These are phyloP conservation scores for Cydia amplana DNA, from an alignment of 1,140 invertebrate genomes.

Conservation along the genomic window DNA sequence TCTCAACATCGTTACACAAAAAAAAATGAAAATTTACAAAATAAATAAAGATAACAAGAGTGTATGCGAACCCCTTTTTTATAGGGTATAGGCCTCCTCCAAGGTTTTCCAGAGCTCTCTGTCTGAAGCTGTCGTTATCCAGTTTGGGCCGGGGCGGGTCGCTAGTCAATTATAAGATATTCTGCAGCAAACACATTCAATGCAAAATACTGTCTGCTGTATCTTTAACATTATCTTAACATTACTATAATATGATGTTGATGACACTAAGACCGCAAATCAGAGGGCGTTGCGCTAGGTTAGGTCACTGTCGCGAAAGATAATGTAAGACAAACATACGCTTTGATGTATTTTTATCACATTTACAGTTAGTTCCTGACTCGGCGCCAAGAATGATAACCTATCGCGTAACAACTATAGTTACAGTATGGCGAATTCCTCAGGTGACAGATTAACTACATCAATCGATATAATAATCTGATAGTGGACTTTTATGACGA, in stretches of 20 bases:
- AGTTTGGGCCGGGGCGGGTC: too few relatives aligned
- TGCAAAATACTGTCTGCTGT: too few relatives aligned
- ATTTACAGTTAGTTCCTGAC: background rate
- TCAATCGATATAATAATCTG: slow-evolving; percentile 1
- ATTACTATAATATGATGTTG: background rate
- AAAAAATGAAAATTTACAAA: too few relatives aligned
- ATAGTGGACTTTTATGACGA: background rate
- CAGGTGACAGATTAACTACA: background rate
- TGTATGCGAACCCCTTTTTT: too few relatives aligned
- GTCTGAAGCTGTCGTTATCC: too few relatives aligned
- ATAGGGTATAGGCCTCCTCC: too few relatives aligned
- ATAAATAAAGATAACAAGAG: too few relatives aligned
- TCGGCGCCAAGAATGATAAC: slow-evolving; percentile 15
- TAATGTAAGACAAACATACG: background rate
- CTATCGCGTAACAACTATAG: background rate
- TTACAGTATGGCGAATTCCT: background rate
- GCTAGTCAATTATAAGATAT: too few relatives aligned
- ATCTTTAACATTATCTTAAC: too few relatives aligned
- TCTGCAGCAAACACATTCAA: too few relatives aligned
- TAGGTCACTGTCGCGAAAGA: slow-evolving; percentile 10
- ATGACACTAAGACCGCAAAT: background rate
- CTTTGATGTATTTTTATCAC: slow-evolving; percentile 23
- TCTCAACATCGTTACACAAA: too few relatives aligned
- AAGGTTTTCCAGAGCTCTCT: too few relatives aligned
- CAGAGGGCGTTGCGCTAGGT: slow-evolving; percentile 11